These are phyloP conservation scores for Oxygymnocypris stewartii DNA, from an alignment of 2,113 vertebrate genomes.

Conservation along the genomic window DNA sequence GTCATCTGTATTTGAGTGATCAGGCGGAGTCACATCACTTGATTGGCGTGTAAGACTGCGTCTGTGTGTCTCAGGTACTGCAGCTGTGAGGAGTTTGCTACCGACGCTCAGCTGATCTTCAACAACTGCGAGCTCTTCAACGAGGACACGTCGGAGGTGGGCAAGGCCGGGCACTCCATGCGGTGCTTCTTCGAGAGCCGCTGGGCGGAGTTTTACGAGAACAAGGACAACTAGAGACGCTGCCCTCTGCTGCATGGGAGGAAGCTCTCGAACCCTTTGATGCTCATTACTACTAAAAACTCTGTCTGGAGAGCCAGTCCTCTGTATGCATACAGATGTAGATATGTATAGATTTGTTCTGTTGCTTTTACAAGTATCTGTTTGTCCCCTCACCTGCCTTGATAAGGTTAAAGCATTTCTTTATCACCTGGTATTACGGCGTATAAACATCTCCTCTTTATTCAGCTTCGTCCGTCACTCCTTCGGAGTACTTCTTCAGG, in stretches of 20 bases:
- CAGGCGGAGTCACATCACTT: too few relatives aligned
- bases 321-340: slow-evolving; percentile 72
- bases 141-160: slow-evolving; percentile 91
- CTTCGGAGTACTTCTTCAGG: slow-evolving; percentile 11
- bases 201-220: slow-evolving; percentile 93
- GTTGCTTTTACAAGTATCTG: slow-evolving; percentile 60
- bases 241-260: slow-evolving; percentile 54
- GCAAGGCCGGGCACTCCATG: slow-evolving; percentile 86
- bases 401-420: slow-evolving; percentile 21
- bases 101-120: slow-evolving; percentile 87
- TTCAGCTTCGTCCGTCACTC: slow-evolving; percentile 5
- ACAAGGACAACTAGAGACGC: slow-evolving; percentile 76
- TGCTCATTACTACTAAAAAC: slow-evolving; percentile 66
- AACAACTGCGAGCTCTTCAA: slow-evolving; percentile 96
- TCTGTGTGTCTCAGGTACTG: slow-evolving; percentile 77
- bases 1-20: neutral
- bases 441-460: slow-evolving; percentile 1
- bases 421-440: neutral
- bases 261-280: slow-evolving; percentile 54
- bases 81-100: slow-evolving; percentile 88
- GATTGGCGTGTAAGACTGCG: neutral
- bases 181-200: slow-evolving; percentile 90
- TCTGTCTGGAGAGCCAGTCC: slow-evolving; percentile 63
- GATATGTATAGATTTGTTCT: slow-evolving; percentile 75
- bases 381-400: neutral